Conservation (phyloP, 53 echinoderm and acorn worm species). For the Holothuria scabra region DNA sequence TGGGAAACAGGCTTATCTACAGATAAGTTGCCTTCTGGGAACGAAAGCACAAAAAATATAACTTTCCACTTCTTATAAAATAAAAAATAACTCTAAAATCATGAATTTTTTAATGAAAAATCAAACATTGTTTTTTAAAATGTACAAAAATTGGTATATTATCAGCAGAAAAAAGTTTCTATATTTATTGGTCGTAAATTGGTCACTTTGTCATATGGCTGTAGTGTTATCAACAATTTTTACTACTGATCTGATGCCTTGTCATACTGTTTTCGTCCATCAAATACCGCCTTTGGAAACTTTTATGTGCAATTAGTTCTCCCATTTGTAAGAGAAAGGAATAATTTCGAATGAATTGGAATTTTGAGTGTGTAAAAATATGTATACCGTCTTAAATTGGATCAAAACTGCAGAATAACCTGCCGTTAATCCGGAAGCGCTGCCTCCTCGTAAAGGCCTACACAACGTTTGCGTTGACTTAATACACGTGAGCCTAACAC, state of each 20-base stretch:
- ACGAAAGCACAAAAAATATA: too few species aligned
- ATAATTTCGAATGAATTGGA: too few species aligned
- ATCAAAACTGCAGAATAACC: conserved; percentile 3
- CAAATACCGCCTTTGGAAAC: conserved; percentile 8
- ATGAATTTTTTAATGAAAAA: too few species aligned
- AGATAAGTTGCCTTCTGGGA: too few species aligned
- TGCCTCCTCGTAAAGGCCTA: neutral
- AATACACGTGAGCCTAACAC: too few species aligned
- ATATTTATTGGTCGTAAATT: neutral
- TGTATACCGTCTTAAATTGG: conserved; percentile 18
- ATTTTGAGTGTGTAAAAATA: too few species aligned
- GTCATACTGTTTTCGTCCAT: conserved; percentile 20
- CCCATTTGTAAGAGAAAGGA: neutral
- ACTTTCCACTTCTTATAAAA: too few species aligned
- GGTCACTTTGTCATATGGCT: conserved; percentile 41
- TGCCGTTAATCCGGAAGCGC: conserved; percentile 42
- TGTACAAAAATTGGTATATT: too few species aligned
- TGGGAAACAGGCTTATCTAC: too few species aligned
- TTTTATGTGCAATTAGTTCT: neutral
- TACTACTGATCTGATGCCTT: conserved; percentile 16
- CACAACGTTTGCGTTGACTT: neutral
- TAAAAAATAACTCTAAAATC: too few species aligned
- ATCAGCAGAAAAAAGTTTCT: too few species aligned
- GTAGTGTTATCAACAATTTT: conserved; percentile 32
- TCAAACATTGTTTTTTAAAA: too few species aligned